Conservation (phyloP, 1,140 invertebrate genomes). For the Drosophila mayri region DNA sequence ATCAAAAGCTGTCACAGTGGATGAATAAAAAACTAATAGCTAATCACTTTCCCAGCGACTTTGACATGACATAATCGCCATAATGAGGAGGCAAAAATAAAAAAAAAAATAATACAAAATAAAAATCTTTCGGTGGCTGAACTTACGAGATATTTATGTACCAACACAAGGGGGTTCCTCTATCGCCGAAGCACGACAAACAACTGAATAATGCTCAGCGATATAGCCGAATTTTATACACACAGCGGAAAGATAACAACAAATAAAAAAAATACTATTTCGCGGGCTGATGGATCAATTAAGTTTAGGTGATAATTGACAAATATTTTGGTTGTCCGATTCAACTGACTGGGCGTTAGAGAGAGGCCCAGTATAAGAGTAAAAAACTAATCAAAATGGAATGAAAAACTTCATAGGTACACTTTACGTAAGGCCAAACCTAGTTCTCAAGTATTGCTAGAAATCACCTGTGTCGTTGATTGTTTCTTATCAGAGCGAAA, state of each 20-base stretch:
- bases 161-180: conserved; percentile 12
- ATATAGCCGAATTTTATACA: conserved; percentile 28
- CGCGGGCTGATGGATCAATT: conserved; percentile 48
- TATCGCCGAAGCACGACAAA: conserved; percentile 8
- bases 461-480: conserved; percentile 12
- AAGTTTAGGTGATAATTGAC: conserved; percentile 53
- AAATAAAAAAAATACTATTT: conserved; percentile 2
- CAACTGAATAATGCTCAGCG: conserved; percentile 37
- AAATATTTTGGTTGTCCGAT: conserved; percentile 14
- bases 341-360: background rate
- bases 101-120: conserved; percentile 8
- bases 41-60: conserved; percentile 43
- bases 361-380: conserved; percentile 8
- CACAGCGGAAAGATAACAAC: conserved; percentile 7
- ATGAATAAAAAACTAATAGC: conserved; percentile 19
- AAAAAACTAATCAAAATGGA: background rate
- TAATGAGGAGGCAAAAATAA: conserved; percentile 9
- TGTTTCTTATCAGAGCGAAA: conserved; percentile 29
- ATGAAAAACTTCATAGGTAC: background rate
- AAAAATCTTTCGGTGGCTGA: conserved; percentile 9
- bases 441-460: background rate
- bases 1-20: conserved; percentile 20
- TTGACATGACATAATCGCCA: conserved; percentile 37
- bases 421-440: conserved; percentile 3
- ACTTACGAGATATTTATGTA: conserved; percentile 20